These are phyloP conservation scores for Porites cylindrica DNA, from an alignment of 92 coral and sea anemone genomes.

Conservation along the genomic window DNA sequence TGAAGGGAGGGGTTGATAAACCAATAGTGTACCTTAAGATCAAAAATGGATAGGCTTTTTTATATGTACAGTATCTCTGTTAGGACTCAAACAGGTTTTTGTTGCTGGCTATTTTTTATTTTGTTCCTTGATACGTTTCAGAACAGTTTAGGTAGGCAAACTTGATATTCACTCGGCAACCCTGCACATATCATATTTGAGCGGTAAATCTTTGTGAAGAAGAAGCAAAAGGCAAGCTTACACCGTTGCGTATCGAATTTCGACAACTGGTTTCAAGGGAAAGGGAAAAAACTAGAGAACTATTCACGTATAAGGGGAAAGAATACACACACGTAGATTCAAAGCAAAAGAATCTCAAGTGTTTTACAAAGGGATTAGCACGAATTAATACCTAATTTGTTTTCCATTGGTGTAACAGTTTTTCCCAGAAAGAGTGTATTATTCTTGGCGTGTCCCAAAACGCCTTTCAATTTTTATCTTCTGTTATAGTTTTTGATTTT, in stretches of 20 bases:
- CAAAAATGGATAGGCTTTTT: no score
- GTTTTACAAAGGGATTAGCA: neutral
- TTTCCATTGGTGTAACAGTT: slow-evolving; percentile 15
- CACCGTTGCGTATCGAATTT: slow-evolving; percentile 19
- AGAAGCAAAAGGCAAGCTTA: neutral
- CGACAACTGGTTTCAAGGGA: neutral
- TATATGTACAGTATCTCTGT: no score
- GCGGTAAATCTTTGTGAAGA: slow-evolving; percentile 11
- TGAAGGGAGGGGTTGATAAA: no score
- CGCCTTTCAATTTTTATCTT: neutral
- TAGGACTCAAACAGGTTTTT: neutral
- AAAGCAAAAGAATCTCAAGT: slow-evolving; percentile 1
- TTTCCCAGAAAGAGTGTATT: neutral
- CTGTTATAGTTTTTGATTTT: slow-evolving; percentile 12
- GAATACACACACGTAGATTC: neutral
- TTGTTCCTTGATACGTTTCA: neutral
- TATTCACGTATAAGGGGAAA: neutral
- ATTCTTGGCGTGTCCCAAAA: neutral
- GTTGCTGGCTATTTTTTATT: neutral
- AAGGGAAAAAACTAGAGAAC: neutral
- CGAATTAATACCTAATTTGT: neutral
- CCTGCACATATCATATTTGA: neutral
- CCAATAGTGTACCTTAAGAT: no score
- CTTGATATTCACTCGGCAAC: slow-evolving; percentile 29
- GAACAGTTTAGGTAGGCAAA: slow-evolving; percentile 10